Evolutionary conservation across 2,888 invertebrate species (phyloP).

Genomic region (Metopia argyrocephala): DNA sequence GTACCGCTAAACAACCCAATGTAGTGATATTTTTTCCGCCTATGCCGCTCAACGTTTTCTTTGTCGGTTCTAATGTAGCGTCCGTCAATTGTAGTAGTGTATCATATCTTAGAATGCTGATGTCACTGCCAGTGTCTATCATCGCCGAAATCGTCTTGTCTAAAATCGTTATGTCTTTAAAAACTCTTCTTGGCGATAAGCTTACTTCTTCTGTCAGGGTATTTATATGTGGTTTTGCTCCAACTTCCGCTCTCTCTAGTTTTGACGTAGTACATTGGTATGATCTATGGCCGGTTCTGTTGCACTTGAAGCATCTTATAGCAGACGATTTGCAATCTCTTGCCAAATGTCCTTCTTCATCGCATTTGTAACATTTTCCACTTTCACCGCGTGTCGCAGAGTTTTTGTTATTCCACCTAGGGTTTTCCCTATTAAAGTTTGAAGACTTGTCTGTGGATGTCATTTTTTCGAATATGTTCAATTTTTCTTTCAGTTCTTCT

Average conservation of each 20-base stretch:
- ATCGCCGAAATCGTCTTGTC: constrained; percentile 28
- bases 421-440: background rate
- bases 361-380: constrained; percentile 28
- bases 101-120: background rate
- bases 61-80: background rate
- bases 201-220: constrained; percentile 8
- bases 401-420: background rate
- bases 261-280: no score
- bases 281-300: constrained; percentile 21
- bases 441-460: background rate
- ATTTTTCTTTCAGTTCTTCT: constrained; percentile 29
- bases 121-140: constrained; percentile 15
- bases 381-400: background rate
- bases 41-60: background rate
- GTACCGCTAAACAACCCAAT: background rate
- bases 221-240: constrained; percentile 13
- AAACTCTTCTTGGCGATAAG: constrained; percentile 14
- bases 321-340: background rate
- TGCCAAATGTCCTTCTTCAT: constrained; percentile 9
- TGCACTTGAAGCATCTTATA: constrained; percentile 25
- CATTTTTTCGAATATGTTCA: constrained; percentile 32
- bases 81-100: background rate
- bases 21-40: background rate
- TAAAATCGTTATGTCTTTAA: constrained; percentile 17
- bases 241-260: constrained; percentile 2